Base-by-base conservation (phyloP, 2,113 vertebrate species). In the Brienomyrus longianalis region DNA sequence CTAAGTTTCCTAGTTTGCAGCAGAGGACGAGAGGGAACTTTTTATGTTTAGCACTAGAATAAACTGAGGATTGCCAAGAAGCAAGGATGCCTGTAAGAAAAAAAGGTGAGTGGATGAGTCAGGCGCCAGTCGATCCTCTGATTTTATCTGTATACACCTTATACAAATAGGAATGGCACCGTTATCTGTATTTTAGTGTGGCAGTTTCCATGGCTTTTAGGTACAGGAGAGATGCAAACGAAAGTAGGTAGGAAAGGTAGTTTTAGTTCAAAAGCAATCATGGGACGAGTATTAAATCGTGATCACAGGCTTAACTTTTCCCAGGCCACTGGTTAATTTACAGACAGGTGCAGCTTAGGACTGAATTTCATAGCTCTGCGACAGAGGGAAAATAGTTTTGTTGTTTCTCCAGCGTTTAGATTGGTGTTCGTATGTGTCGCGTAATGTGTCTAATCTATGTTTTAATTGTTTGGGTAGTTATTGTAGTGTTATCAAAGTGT, bases 81-180 rank as follows among this genome's bases (percentile, higher is more conserved):
- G 89, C 90, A 91, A 93, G 91, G 88, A 96, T 96, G 95, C 94
- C 94, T 91, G 93, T 96, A 89, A 95, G 94, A 87, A 96, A 93
- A 92, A 94, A 93, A 95, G 95, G 95, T 96, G 93, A 96, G 95
- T 90, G 89, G 10, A 39, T 70, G 10, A 27, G 59, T 50, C 27
- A 48, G n/a, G 62, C 45, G 45, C 35, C 62, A 43, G 59, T 74
- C 19, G 45, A 27, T n/a, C 56, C 83, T 50, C 77, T 39, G 77
- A 11, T 35, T 50, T 52, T 27, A 31, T 52, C 43, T 86, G 35
- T 52, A 86, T 52, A 52, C 9, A 86, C 85, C n/a, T 52, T 52
- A 7, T 86, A 86, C 11, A 52, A 70, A 35, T 35, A 47, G 45
- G 35, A 10, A 86, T 51, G 3, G 35, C 35, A 56, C 62, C n/a